Percentiles rank a stretch among this genome's conserved stretches.
These are phyloP conservation scores for Pseudochaenichthys georgianus DNA, from an alignment of 2,797 vertebrate species.

Conservation along the genomic window DNA sequence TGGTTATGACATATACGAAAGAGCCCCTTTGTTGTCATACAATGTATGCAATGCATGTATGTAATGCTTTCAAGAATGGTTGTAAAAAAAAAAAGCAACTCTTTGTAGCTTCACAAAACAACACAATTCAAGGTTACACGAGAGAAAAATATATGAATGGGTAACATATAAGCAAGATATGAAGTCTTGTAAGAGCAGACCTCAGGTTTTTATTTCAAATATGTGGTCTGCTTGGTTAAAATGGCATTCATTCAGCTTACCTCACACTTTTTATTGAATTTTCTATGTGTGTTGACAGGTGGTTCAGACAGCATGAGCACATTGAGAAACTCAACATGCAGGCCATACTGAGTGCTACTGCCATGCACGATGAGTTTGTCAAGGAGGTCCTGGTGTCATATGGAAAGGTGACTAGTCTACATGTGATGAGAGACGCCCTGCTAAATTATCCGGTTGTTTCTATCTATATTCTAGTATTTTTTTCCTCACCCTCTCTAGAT, in stretches of 20 bases:
- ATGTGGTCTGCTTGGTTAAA: neutral
- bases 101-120: too few species aligned
- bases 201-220: neutral
- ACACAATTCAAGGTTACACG: neutral
- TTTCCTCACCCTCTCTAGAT: slow-evolving; percentile 78
- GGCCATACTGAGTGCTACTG: slow-evolving; percentile 89
- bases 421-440: neutral
- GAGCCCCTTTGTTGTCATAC: too few species aligned
- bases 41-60: too few species aligned
- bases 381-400: slow-evolving; percentile 90
- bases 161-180: neutral
- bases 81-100: too few species aligned
- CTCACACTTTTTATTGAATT: neutral
- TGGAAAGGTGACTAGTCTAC: slow-evolving; percentile 85
- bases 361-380: slow-evolving; percentile 89
- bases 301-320: slow-evolving; percentile 92
- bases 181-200: neutral
- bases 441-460: neutral
- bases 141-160: neutral
- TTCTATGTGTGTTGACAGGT: slow-evolving; percentile 78
- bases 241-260: neutral
- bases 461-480: neutral
- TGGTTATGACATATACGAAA: too few species aligned
- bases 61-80: too few species aligned
- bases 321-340: slow-evolving; percentile 97